These are phyloP conservation scores for Meloidogyne hapla DNA, from an alignment of 1,140 invertebrate species.

Conservation along the genomic window DNA sequence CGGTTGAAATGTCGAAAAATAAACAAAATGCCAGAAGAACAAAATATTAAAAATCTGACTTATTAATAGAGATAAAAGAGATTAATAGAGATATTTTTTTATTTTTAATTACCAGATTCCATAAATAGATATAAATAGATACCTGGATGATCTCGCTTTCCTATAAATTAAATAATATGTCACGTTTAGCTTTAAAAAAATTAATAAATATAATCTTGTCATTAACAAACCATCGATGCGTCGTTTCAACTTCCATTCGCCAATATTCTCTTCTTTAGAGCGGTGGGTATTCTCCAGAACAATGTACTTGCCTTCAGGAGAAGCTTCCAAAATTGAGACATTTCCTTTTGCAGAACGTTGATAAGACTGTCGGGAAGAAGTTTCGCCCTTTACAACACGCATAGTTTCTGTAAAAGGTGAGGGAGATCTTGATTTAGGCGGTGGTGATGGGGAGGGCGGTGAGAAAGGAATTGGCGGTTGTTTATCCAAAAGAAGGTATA, in stretches of 20 bases:
- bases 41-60: no score
- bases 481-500: not conserved
- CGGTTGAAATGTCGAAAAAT: no score
- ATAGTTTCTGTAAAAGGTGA: slow-evolving; percentile 57
- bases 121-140: no score
- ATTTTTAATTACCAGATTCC: no score
- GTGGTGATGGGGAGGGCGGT: not conserved
- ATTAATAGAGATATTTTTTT: no score
- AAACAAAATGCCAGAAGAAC: no score
- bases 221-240: slow-evolving; percentile 47
- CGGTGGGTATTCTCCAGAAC: slow-evolving; percentile 62
- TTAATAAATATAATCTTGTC: not conserved
- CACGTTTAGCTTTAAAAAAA: no score
- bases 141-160: slow-evolving; percentile 59
- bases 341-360: slow-evolving; percentile 67
- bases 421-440: not conserved
- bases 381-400: slow-evolving; percentile 66
- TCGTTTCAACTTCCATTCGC: slow-evolving; percentile 62
- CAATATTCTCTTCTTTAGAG: slow-evolving; percentile 60
- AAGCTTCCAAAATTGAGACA: slow-evolving; percentile 64
- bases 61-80: no score
- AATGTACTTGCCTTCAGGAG: slow-evolving; percentile 62
- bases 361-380: slow-evolving; percentile 68
- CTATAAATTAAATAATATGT: not conserved
- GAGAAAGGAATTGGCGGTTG: not conserved